These are phyloP conservation scores for Myanophis thanlyinensis DNA, from an alignment of 2,113 vertebrate genomes.

Conservation along the genomic window DNA sequence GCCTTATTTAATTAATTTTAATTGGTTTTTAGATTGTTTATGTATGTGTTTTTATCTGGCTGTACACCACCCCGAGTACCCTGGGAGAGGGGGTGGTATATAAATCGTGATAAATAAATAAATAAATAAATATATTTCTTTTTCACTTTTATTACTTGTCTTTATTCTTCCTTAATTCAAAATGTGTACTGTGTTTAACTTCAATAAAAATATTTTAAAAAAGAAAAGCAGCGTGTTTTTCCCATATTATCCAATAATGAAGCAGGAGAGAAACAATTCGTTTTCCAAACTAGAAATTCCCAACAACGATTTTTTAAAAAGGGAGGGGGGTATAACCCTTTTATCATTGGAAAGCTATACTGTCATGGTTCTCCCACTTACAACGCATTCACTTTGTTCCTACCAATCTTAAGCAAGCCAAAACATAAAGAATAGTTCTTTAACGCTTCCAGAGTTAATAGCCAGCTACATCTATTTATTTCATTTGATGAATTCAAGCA, in stretches of 20 bases:
- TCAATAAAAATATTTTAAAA: background rate
- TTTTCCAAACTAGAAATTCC: background rate
- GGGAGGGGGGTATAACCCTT: background rate
- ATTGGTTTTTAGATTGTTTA: too few species aligned
- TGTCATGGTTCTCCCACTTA: background rate
- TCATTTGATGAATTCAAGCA: constrained; percentile 7
- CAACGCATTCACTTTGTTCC: background rate
- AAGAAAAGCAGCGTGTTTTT: background rate
- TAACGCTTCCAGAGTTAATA: constrained; percentile 8
- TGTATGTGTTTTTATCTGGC: too few species aligned
- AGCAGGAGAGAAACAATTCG: background rate
- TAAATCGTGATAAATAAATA: too few species aligned
- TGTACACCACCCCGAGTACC: too few species aligned
- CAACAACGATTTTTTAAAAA: background rate
- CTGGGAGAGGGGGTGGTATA: too few species aligned
- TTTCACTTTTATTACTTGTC: background rate
- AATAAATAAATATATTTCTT: too few species aligned
- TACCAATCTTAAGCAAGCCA: constrained; percentile 8
- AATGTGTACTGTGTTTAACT: background rate
- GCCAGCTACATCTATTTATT: constrained; percentile 15
- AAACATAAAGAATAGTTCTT: background rate
- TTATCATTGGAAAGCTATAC: background rate
- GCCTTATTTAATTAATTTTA: too few species aligned
- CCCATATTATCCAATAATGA: background rate
- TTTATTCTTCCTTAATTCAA: background rate